Conservation (phyloP, 1,140 invertebrate species). For the Parapsyche elsis region DNA sequence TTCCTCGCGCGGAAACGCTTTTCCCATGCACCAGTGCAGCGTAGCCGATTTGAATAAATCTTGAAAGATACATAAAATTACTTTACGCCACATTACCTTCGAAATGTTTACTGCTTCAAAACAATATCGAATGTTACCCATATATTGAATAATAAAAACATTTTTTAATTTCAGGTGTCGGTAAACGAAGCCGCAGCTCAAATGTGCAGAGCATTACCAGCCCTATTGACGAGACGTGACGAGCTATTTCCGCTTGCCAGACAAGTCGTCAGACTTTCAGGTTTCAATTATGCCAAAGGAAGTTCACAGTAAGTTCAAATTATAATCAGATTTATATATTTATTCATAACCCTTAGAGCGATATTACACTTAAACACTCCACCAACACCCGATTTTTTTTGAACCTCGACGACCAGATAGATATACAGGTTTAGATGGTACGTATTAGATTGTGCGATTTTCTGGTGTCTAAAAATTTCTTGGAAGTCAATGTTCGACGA, state of each 20-base stretch:
- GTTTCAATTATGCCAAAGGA: slow-evolving; percentile 87
- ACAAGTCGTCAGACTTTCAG: slow-evolving; percentile 93
- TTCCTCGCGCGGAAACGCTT: not conserved
- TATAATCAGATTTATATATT: not conserved
- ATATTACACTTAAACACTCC: too few relatives aligned
- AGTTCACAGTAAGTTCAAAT: slow-evolving; percentile 70
- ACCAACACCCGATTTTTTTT: too few relatives aligned
- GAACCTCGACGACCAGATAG: too few relatives aligned
- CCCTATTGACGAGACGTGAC: slow-evolving; percentile 89
- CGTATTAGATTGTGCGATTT: too few relatives aligned
- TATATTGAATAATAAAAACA: not conserved
- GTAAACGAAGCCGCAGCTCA: slow-evolving; percentile 98
- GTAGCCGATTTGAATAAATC: slow-evolving; percentile 10
- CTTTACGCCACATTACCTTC: too few relatives aligned
- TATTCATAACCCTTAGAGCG: too few relatives aligned
- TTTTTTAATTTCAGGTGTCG: slow-evolving; percentile 75
- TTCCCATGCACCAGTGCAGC: not conserved
- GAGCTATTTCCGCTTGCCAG: slow-evolving; percentile 95
- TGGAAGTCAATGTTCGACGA: too few relatives aligned
- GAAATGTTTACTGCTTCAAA: too few relatives aligned
- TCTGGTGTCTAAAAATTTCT: too few relatives aligned
- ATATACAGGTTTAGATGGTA: too few relatives aligned
- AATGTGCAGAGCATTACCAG: slow-evolving; percentile 89
- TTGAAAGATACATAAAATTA: not conserved
- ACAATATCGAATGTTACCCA: not conserved